Evolutionary conservation across 2,113 vertebrate species (phyloP), one percentile per base, ranked within the genome.

Genomic region (Blennius ocellaris): DNA sequence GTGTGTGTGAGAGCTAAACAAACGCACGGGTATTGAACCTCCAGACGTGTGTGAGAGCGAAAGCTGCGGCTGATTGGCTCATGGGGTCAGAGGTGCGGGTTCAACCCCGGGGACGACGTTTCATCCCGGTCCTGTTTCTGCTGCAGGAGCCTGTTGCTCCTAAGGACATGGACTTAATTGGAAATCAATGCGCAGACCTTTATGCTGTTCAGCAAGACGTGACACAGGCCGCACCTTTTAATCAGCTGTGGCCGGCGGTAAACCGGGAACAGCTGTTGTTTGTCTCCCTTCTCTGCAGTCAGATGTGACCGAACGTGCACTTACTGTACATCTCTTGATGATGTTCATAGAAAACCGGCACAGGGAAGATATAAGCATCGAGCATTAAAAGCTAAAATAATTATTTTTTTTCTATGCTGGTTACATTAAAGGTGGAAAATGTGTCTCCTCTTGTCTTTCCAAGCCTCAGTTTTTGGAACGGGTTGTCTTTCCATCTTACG

Each of bases 21-120:
- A 59, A 69, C 62, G 17, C 40, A 39, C 9, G 40, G 57, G 6
- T 38, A 38, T 61, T 62, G 50, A 73, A 30, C 16, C 8, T 16
- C 12, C 15, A 59, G 14, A 49, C 21, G 4, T 54, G 48, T 54
- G 48, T 30, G n/a, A 54, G 40, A 55, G 68, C 21, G 41, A 65
- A 64, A 48, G 47, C 66, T 54, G 54, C 58, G 64, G 51, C 47
- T 66, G 61, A 75, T 56, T 81, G 73, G 57, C 63, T 79, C 57
- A 49, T 11, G 1, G 45, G 82, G 57, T 76, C 55, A 84, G 51
- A 78, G 53, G 43, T 62, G 12, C 4, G 8, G 30, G 49, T 11
- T 53, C 62, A 67, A 2, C 36, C 7, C 54, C 8, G 8, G 3
- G 45, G 50, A 8, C 58, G 3, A 47, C 0, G 3, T 44, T 69